A percentile compares a stretch with the other conserved stretches of the same genome.
Evolutionary conservation across 2,888 invertebrate species (phyloP).

Genomic region (Ochropleura plecta): DNA sequence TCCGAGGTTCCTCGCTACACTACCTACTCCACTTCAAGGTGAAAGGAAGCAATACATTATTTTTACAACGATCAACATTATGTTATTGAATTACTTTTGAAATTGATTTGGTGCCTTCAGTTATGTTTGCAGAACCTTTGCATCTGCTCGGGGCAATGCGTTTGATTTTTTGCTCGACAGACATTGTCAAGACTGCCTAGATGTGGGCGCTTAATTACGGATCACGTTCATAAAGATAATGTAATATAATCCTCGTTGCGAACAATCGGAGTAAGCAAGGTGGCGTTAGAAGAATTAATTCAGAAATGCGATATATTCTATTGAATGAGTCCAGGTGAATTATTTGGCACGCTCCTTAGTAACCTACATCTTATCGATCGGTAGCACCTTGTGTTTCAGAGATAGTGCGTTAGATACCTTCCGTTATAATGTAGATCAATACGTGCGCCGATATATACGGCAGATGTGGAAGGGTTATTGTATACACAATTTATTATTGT

Average conservation of each 20-base stretch:
- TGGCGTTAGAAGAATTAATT: slow-evolving; percentile 76
- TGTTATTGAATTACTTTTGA: slow-evolving; percentile 90
- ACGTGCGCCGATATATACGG: slow-evolving; percentile 70
- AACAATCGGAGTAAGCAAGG: slow-evolving; percentile 87
- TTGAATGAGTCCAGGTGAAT: slow-evolving; percentile 78
- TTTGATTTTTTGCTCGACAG: slow-evolving; percentile 78
- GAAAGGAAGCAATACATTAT: slow-evolving; percentile 90
- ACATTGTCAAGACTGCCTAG: slow-evolving; percentile 79
- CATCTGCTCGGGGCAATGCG: slow-evolving; percentile 84
- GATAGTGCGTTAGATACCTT: slow-evolving; percentile 66
- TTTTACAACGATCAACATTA: slow-evolving; percentile 87
- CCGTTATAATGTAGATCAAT: slow-evolving; percentile 69
- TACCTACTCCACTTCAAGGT: slow-evolving; percentile 81
- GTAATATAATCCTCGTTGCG: slow-evolving; percentile 88
- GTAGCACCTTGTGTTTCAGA: slow-evolving; percentile 76
- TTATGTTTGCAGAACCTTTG: slow-evolving; percentile 83
- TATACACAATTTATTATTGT: slow-evolving; percentile 77
- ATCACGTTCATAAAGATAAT: slow-evolving; percentile 87
- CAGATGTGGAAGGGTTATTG: slow-evolving; percentile 87
- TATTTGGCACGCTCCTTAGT: slow-evolving; percentile 86
- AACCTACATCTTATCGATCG: slow-evolving; percentile 69
- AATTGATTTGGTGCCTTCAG: slow-evolving; percentile 84
- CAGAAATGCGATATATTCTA: slow-evolving; percentile 78
- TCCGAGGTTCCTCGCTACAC: slow-evolving; percentile 74
- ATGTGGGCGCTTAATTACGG: slow-evolving; percentile 90